phyloP scores from a whole-genome alignment of 35 echinoderm and acorn worm species.

The Acanthaster planci region DNA sequence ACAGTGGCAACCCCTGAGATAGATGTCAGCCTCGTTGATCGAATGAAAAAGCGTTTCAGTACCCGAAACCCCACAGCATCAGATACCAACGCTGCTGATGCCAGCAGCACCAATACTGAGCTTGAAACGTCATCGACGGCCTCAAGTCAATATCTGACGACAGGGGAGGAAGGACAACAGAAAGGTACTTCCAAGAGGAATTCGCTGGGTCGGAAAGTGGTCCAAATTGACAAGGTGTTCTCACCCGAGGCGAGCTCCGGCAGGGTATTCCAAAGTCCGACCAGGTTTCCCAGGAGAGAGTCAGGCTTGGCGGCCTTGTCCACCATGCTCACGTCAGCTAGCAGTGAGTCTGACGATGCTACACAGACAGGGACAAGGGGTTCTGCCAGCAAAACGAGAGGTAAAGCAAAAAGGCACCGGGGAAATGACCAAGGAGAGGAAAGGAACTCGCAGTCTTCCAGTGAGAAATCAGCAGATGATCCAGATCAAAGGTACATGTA shows the following conservation, averaged over 20 bases:
- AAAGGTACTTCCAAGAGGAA: neutral
- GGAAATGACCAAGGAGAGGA: too few relatives aligned
- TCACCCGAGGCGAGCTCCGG: neutral
- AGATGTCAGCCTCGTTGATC: slow-evolving; percentile 1
- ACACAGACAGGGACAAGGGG: too few relatives aligned
- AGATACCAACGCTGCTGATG: neutral
- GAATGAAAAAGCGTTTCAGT: slow-evolving; percentile 14
- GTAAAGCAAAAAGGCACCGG: too few relatives aligned
- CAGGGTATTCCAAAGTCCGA: neutral
- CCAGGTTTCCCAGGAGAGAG: neutral
- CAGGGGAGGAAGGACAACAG: neutral
- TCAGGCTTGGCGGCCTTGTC: neutral
- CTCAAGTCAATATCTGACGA: neutral
- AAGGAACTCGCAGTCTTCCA: neutral
- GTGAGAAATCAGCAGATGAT: neutral
- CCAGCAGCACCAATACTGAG: too few relatives aligned
- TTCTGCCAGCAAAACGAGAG: too few relatives aligned
- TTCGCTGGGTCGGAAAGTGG: neutral
- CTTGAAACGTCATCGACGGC: neutral
- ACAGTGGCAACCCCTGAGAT: slow-evolving; percentile 18
- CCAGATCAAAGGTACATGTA: neutral
- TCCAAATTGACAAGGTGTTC: slow-evolving; percentile 9
- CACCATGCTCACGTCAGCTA: neutral
- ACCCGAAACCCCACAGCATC: slow-evolving; percentile 3
- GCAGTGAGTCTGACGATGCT: too few relatives aligned